Conservation (phyloP, 92 coral and sea anemone genomes). For the Porites cylindrica region DNA sequence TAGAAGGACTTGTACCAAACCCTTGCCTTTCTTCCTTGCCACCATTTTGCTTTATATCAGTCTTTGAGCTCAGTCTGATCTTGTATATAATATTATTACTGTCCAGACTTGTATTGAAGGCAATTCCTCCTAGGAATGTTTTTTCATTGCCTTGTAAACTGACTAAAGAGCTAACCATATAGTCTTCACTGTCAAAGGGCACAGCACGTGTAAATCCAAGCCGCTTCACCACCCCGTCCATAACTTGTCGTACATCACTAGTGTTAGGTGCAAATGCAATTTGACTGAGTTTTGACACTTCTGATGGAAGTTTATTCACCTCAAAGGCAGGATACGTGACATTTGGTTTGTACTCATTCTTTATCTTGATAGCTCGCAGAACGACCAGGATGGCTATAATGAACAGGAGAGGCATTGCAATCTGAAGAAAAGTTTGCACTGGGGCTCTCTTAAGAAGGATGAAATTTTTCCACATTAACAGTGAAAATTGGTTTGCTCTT, state of each 20-base stretch:
- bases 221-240: conserved; percentile 29
- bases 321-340: conserved; percentile 60
- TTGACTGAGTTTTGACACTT: conserved; percentile 11
- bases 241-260: conserved; percentile 45
- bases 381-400: conserved; percentile 75
- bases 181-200: conserved; percentile 69
- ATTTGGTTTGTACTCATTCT: conserved; percentile 59
- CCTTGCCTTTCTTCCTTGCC: conserved; percentile 21
- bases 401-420: conserved; percentile 84
- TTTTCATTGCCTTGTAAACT: conserved; percentile 25
- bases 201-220: background rate
- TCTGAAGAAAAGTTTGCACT: conserved; percentile 81
- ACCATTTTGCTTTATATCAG: conserved; percentile 32
- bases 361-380: conserved; percentile 71
- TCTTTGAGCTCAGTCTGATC: conserved; percentile 79
- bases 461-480: conserved; percentile 92
- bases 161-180: conserved; percentile 74
- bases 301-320: conserved; percentile 58
- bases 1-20: conserved; percentile 24
- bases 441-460: conserved; percentile 86
- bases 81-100: conserved; percentile 67
- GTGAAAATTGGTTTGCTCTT: conserved; percentile 77
- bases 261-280: conserved; percentile 80
- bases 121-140: conserved; percentile 79
- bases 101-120: conserved; percentile 68